Conservation (phyloP, 2,888 invertebrate genomes). For the Lithophane ornitopus region DNA sequence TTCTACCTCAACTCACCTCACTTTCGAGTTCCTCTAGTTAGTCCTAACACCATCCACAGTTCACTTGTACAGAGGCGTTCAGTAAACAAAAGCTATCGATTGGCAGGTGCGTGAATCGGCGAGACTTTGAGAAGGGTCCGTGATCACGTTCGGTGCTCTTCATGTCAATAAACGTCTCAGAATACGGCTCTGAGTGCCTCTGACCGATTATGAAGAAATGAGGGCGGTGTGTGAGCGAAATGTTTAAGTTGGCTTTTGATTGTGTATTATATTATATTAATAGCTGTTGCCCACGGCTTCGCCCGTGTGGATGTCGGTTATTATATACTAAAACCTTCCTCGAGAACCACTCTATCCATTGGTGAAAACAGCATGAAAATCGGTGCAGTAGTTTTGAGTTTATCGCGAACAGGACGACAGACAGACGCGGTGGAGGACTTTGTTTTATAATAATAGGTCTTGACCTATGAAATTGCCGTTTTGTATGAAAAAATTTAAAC, state of each 20-base stretch:
- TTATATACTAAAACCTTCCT: too few species aligned
- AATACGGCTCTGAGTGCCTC: conserved; percentile 64
- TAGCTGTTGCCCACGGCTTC: too few species aligned
- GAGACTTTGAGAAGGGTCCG: conserved; percentile 76
- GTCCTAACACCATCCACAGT: conserved; percentile 49
- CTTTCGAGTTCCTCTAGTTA: conserved; percentile 48
- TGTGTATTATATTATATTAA: background rate
- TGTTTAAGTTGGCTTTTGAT: background rate
- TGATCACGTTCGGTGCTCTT: conserved; percentile 60
- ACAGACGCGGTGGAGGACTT: too few species aligned
- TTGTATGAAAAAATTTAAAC: too few species aligned
- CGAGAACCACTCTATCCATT: too few species aligned
- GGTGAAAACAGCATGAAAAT: too few species aligned
- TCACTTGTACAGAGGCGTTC: conserved; percentile 60
- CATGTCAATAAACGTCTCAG: conserved; percentile 72
- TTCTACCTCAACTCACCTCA: background rate
- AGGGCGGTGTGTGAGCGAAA: conserved; percentile 32
- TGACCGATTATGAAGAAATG: conserved; percentile 67
- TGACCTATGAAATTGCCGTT: too few species aligned
- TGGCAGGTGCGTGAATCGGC: conserved; percentile 72
- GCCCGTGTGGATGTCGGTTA: too few species aligned
- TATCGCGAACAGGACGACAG: too few species aligned
- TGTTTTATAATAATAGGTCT: too few species aligned
- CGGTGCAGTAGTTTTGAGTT: too few species aligned
- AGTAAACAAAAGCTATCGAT: conserved; percentile 74